A percentile compares a stretch with the other conserved stretches of the same genome.
These are phyloP conservation scores for Hafferia zeledoni DNA, from an alignment of 2,797 vertebrate genomes.

Conservation along the genomic window DNA sequence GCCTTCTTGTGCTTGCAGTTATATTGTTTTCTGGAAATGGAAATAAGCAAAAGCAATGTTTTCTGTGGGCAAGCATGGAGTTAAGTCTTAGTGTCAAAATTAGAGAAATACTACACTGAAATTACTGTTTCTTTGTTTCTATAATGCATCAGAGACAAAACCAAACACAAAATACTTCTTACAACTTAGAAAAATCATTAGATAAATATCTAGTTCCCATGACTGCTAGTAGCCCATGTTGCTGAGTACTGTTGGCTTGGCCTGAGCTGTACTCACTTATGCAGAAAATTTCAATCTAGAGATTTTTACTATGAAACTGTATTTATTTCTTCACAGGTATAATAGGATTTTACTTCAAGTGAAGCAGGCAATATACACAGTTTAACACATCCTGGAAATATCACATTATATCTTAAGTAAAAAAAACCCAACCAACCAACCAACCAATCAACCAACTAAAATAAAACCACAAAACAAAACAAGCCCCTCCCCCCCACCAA, in stretches of 20 bases:
- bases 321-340: neutral
- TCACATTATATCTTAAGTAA: neutral
- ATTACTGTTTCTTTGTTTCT: neutral
- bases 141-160: neutral
- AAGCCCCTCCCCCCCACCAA: no score
- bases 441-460: no score
- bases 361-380: neutral
- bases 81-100: neutral
- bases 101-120: neutral
- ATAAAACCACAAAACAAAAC: no score
- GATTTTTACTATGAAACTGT: neutral
- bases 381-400: neutral
- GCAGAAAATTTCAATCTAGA: neutral
- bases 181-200: neutral
- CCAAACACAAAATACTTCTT: accelerated
- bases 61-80: neutral
- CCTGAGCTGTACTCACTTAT: neutral
- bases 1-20: neutral
- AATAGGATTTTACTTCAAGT: neutral
- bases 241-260: neutral
- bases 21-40: neutral
- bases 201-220: neutral
- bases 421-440: neutral
- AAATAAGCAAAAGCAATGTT: neutral
- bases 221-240: neutral